These are phyloP conservation scores for Metellina segmentata DNA, from an alignment of 2,888 invertebrate genomes.

Conservation along the genomic window DNA sequence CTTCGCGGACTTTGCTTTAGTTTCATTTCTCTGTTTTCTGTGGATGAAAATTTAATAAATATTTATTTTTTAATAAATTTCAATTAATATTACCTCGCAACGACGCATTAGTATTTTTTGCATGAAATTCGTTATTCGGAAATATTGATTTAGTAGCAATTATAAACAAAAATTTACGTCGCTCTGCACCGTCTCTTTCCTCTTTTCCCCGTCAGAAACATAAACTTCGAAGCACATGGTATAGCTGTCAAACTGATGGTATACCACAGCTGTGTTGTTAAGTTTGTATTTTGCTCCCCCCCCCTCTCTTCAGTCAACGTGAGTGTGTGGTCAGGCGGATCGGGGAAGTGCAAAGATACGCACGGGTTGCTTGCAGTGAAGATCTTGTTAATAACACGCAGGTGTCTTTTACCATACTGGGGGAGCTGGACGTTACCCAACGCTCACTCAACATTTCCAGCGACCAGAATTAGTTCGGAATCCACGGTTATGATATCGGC, in stretches of 20 bases:
- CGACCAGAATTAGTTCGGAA: background rate
- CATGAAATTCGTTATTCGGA: too few relatives aligned
- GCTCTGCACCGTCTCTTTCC: too few relatives aligned
- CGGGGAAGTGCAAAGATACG: conserved; percentile 1
- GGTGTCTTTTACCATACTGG: conserved; percentile 7
- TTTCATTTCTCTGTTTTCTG: too few relatives aligned
- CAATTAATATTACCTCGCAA: too few relatives aligned
- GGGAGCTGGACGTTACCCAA: background rate
- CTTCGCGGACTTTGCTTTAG: too few relatives aligned
- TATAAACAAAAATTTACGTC: too few relatives aligned
- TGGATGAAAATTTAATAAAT: too few relatives aligned
- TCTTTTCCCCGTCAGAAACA: background rate
- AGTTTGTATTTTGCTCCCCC: background rate
- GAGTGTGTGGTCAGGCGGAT: background rate
- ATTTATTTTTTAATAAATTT: too few relatives aligned
- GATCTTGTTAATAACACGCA: conserved; percentile 23
- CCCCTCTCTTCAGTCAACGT: background rate
- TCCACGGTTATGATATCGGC: background rate
- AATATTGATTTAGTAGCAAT: too few relatives aligned
- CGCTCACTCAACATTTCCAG: background rate
- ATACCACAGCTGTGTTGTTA: conserved; percentile 22
- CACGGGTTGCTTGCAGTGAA: conserved; percentile 15
- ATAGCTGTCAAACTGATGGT: background rate
- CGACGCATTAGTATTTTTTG: too few relatives aligned
- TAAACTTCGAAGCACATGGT: background rate